Evolutionary conservation across 2,888 invertebrate genomes (phyloP), one percentile per base, ranked within the genome.

Genomic region (Schizotus pectinicornis): DNA sequence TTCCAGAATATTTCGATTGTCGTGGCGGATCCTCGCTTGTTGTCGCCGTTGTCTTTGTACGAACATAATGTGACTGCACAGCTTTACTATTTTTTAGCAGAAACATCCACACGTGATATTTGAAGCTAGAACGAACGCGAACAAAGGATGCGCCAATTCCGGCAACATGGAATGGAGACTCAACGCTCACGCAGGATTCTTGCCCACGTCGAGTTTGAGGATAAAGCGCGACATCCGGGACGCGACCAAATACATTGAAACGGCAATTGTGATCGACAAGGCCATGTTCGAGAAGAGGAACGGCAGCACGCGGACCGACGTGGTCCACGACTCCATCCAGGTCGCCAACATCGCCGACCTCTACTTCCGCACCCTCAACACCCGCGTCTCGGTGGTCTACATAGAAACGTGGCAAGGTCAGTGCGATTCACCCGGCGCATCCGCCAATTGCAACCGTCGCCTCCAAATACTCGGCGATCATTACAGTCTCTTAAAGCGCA

Each of bases 91-190:
- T 86, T 86, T 88, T 84, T 89, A 92, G 91, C 91, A 94, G 90
- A 94, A 94, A 83, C 95, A 96, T 88, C 96, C 96, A 76, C 97
- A 97, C 87, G 92, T 97, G 81, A 94, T 97, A 81, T 97, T 95
- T 85, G 94, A 95, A 81, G 94, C 95, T 76, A 88, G 93, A 70
- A 91, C 92, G 58, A 94, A 94, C 80, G 89, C 90, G 69, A 92
- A 90, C 83, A 94, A 94, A 81, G 94, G 92, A 50, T 97, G 97
- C 80, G 96, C 94, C 74, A 94, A 92, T 83, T 84, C 86, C 52
- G 87, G 87, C 56, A 87, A 84, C 75, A 83, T 90, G 77, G 92
- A 93, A 77, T 89, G 90, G 87, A 82, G 89, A 47, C 81, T 84
- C 67, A 85, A 87, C 67, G 41, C 73, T 55, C 69, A 70, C 68